These are phyloP conservation scores for Nycticebus coucang DNA, from an alignment of 2,113 vertebrate species.

Conservation along the genomic window DNA sequence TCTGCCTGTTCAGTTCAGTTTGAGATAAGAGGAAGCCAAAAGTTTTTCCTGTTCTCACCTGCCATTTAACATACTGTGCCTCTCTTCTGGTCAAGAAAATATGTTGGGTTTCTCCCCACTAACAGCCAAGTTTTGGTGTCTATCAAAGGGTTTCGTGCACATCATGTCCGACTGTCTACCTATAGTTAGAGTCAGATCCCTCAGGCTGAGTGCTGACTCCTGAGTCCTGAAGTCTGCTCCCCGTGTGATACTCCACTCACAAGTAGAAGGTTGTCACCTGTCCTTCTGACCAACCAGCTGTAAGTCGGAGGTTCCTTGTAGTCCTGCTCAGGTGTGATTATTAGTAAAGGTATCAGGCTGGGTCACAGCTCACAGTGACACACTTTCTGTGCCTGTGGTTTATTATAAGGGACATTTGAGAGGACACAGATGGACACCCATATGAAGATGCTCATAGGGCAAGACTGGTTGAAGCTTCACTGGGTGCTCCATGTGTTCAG, in stretches of 20 bases:
- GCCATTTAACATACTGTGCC: too few relatives aligned
- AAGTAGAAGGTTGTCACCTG: neutral
- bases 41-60: too few relatives aligned
- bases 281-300: neutral
- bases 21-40: too few relatives aligned
- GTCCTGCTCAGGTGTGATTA: neutral
- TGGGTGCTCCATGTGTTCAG: too few relatives aligned
- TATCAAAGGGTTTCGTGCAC: neutral
- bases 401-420: neutral
- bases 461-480: neutral
- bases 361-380: neutral
- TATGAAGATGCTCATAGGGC: neutral
- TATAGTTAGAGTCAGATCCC: neutral
- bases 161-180: neutral
- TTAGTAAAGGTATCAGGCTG: neutral
- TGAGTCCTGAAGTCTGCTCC: neutral
- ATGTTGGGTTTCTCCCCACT: neutral
- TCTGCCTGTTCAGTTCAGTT: neutral
- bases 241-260: neutral
- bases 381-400: neutral
- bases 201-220: neutral
- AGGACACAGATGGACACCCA: neutral
- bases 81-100: too few relatives aligned
- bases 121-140: too few relatives aligned
- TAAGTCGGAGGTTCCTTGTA: neutral